phyloP scores from a whole-genome alignment of 1,140 invertebrate genomes.

The Euwallacea fornicatus region DNA sequence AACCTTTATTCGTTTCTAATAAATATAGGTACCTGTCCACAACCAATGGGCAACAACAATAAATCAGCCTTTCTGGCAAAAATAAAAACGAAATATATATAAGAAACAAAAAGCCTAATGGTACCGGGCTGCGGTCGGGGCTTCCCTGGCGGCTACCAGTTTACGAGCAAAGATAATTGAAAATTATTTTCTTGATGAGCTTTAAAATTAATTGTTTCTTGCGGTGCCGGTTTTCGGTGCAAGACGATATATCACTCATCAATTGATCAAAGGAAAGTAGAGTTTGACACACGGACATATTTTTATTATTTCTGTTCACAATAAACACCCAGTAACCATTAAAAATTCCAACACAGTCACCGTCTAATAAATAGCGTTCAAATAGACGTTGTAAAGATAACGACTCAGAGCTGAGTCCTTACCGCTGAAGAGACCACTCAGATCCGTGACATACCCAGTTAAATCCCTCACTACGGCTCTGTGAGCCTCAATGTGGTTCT shows the following conservation, averaged over 20 bases:
- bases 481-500: too few species aligned
- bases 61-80: too few species aligned
- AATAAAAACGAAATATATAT: too few species aligned
- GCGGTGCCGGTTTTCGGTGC: background rate
- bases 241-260: background rate
- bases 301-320: background rate
- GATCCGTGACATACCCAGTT: too few species aligned
- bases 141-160: background rate
- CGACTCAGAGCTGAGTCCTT: background rate
- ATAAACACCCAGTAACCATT: background rate
- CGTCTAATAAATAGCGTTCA: too few species aligned
- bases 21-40: too few species aligned
- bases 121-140: background rate
- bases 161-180: conserved; percentile 1
- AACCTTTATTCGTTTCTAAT: too few species aligned
- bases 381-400: background rate
- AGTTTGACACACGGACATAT: background rate
- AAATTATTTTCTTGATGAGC: conserved; percentile 1
- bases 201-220: conserved; percentile 2
- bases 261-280: background rate
- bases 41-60: too few species aligned
- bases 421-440: too few species aligned
- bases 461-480: too few species aligned
- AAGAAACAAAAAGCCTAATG: too few species aligned
- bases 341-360: too few species aligned